Evolutionary conservation across 2,113 vertebrate species (phyloP), one percentile per base, ranked within the genome.

Genomic region (Psittacara wagleri): DNA sequence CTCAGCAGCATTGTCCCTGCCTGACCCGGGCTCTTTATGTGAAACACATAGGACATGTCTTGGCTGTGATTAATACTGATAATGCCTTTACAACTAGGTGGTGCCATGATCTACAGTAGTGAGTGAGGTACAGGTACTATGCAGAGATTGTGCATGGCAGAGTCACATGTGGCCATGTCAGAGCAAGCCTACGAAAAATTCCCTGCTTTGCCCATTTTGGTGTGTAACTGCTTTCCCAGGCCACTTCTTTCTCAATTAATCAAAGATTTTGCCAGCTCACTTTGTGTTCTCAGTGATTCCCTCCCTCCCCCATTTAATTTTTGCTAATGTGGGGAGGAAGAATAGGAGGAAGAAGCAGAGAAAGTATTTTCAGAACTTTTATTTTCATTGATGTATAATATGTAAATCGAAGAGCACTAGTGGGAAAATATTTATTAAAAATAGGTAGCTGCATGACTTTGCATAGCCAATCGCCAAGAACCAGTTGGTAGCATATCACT

Each of bases 61-160:
- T 73, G 24, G 11, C 46, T 41, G 14, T 74, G 41, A 37, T 41
- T 70, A 54, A 28, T 74, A 19, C n/a, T 76, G 41, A 6, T 37
- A 49, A 33, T 1, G 1, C 51, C 37, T 81, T 73, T 66, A 33
- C 1, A 3, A 16, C 9, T 19, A 64, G 35, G 10, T 46, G 17
- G 8, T 66, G 33, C 39, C 11, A 5, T 8, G 29, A 27, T 68
- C 85, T 69, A 64, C 27, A 39, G 61, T 35, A 59, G 54, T 15
- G 44, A 39, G 24, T 2, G 4, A 66, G 27, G n/a, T 20, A 4
- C 23, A 76, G 52, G 41, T 33, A 31, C 22, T 74, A 24, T 66
- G 27, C 17, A 57, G 61, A 81, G 17, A 11, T 13, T 0, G 0
- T 1, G 2, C 11, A 3, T 17, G n/a, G 23, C 41, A 54, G 22